Conservation (phyloP, 2,888 invertebrate species). For the Pristionchus japonicus region DNA sequence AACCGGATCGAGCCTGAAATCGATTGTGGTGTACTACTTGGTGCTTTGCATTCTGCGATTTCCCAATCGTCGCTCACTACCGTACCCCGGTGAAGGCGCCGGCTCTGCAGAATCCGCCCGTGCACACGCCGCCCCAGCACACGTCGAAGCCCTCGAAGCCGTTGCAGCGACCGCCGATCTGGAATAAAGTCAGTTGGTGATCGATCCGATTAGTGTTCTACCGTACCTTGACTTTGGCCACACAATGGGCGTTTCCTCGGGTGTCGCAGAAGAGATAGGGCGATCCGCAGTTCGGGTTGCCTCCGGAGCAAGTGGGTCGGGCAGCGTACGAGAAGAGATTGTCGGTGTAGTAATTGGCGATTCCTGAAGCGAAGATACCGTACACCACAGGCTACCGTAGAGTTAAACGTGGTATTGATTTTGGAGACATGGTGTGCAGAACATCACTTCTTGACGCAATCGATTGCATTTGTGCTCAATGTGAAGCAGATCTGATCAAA, state of each 20-base stretch:
- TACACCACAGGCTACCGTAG: background rate
- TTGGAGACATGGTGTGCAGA: too few species aligned
- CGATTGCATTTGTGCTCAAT: too few species aligned
- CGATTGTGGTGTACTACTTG: background rate
- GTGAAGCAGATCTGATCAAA: too few species aligned
- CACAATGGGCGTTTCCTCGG: conserved; percentile 64
- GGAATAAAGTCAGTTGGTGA: conserved; percentile 38
- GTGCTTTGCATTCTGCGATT: background rate
- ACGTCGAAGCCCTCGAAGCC: conserved; percentile 72
- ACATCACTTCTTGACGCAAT: too few species aligned
- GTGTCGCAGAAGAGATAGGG: conserved; percentile 61
- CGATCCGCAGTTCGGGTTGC: conserved; percentile 65
- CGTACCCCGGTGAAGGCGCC: conserved; percentile 54
- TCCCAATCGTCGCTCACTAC: background rate
- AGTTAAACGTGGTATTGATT: too few species aligned
- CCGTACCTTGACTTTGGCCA: conserved; percentile 62
- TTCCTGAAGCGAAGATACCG: conserved; percentile 52
- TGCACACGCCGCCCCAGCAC: conserved; percentile 68
- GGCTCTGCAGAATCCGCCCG: conserved; percentile 66
- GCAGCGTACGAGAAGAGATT: conserved; percentile 70
- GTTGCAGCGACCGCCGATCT: conserved; percentile 64
- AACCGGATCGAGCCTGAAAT: background rate
- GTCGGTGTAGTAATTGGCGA: conserved; percentile 74
- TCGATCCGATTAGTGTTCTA: background rate
- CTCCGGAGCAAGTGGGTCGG: conserved; percentile 67